Conservation (phyloP, 2,797 vertebrate species). For the Vultur gryphus region DNA sequence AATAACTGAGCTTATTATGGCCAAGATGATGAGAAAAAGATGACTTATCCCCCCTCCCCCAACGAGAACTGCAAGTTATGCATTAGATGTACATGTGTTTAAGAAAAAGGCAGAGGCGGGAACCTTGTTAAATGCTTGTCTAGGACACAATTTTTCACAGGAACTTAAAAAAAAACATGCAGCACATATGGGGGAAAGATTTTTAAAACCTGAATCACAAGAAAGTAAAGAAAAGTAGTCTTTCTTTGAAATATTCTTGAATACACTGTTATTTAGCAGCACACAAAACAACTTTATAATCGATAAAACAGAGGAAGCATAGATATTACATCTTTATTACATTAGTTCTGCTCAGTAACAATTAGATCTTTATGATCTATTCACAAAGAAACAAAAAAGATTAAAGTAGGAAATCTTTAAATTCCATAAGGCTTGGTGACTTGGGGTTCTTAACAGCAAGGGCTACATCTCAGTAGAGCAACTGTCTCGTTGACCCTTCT, state of each 20-base stretch:
- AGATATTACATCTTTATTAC: background rate
- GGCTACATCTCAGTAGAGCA: background rate
- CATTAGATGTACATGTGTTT: background rate
- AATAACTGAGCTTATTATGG: background rate
- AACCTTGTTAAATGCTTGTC: background rate
- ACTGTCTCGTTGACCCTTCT: background rate
- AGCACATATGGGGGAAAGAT: background rate
- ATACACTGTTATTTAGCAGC: background rate
- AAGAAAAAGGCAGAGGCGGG: background rate
- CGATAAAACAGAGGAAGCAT: background rate
- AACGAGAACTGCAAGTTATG: background rate
- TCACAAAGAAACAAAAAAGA: background rate
- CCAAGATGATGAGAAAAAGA: background rate
- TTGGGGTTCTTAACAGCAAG: background rate
- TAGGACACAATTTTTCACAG: background rate
- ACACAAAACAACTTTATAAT: background rate
- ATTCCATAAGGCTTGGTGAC: background rate
- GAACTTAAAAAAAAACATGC: background rate
- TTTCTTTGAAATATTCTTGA: background rate
- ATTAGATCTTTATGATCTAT: background rate
- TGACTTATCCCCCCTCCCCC: background rate
- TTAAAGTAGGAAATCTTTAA: background rate
- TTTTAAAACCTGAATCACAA: background rate
- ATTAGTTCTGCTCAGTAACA: background rate
- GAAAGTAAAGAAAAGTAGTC: background rate